Evolutionary conservation across 2,888 invertebrate genomes (phyloP).

Genomic region (Aphrophora alni): DNA sequence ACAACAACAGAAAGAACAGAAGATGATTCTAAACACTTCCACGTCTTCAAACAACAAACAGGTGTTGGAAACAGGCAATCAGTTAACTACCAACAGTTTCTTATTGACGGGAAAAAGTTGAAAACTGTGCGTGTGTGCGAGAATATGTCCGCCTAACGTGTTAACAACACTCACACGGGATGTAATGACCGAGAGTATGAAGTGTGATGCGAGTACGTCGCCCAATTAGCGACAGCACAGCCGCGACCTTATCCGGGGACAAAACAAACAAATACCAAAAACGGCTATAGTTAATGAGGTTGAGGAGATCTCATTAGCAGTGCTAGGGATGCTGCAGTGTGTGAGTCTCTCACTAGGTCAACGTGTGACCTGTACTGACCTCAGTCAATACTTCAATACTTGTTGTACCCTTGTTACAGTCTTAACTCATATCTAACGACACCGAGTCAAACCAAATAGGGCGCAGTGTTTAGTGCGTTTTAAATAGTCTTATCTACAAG

Average conservation of each 20-base stretch:
- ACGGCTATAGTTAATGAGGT: background rate
- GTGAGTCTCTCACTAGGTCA: background rate
- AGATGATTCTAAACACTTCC: background rate
- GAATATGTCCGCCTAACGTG: background rate
- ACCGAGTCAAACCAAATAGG: background rate
- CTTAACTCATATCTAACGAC: conserved; percentile 3
- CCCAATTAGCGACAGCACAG: background rate
- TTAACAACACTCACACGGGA: background rate
- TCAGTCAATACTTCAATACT: background rate
- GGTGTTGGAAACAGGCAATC: background rate
- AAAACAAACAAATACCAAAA: conserved; percentile 6
- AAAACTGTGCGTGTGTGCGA: background rate
- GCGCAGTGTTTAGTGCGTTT: background rate
- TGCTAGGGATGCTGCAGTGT: background rate
- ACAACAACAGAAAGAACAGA: too few relatives aligned
- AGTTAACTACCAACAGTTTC: background rate
- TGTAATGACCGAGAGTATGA: too few relatives aligned
- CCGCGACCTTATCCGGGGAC: too few relatives aligned
- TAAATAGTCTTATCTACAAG: background rate
- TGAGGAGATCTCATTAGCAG: background rate
- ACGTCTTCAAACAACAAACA: background rate
- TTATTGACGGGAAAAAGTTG: too few relatives aligned
- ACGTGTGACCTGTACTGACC: background rate
- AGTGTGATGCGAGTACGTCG: background rate
- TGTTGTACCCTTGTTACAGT: background rate